A percentile compares a stretch with the other conserved stretches of the same genome.
Evolutionary conservation across 2,888 invertebrate species (phyloP).

Genomic region (Eupithecia subfuscata): DNA sequence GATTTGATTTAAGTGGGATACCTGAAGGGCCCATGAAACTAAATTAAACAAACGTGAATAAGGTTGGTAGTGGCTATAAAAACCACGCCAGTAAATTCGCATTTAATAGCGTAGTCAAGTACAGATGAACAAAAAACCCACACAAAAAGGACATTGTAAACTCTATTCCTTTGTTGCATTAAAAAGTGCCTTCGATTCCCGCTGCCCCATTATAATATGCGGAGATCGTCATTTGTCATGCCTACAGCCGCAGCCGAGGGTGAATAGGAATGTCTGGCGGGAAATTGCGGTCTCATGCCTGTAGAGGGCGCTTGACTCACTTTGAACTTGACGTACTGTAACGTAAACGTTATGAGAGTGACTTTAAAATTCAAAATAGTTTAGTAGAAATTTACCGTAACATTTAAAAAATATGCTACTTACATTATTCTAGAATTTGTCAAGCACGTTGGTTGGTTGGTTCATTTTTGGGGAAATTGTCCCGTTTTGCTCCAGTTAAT

Average conservation of each 20-base stretch:
- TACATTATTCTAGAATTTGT: background rate
- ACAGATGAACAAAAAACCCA: slow-evolving; percentile 11
- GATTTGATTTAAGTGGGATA: background rate
- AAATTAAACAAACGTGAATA: background rate
- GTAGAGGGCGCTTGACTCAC: slow-evolving; percentile 36
- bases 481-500: background rate
- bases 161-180: slow-evolving; percentile 27
- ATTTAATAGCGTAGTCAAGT: background rate
- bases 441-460: no score
- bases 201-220: slow-evolving; percentile 35
- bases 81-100: background rate
- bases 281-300: slow-evolving; percentile 59
- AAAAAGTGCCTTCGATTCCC: slow-evolving; percentile 31
- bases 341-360: slow-evolving; percentile 6
- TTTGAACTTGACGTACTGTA: background rate
- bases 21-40: background rate
- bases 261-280: slow-evolving; percentile 54
- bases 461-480: background rate
- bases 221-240: slow-evolving; percentile 43
- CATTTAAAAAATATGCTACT: background rate
- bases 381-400: background rate
- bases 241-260: slow-evolving; percentile 15
- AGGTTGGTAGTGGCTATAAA: background rate
- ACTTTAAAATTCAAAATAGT: background rate
- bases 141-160: slow-evolving; percentile 26